Evolutionary conservation across 2,113 vertebrate genomes (phyloP).

Genomic region (Amphiprion ocellaris): DNA sequence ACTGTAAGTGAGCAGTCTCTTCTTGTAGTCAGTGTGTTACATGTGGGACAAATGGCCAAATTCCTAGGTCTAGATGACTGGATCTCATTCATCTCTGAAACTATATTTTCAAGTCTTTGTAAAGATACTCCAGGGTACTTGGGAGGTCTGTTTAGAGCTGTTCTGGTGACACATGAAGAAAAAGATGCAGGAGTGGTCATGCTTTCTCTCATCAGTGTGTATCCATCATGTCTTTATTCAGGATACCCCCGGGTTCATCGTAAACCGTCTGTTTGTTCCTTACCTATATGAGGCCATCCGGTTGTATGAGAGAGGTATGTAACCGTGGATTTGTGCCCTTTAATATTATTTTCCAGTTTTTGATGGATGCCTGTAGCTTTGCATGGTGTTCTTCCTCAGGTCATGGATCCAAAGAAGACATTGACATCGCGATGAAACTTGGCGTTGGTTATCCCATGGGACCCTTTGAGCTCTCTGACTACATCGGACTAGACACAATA

Average conservation of each 20-base stretch:
- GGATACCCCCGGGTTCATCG: constrained; percentile 97
- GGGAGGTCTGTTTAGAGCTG: no score
- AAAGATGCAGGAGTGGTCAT: neutral
- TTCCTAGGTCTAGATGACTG: no score
- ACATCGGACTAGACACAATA: constrained; percentile 93
- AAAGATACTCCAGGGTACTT: no score
- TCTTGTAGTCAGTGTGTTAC: no score
- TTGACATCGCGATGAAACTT: constrained; percentile 96
- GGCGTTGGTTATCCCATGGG: constrained; percentile 98
- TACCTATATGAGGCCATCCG: constrained; percentile 93
- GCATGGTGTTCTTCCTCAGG: constrained; percentile 78
- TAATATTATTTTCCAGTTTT: neutral
- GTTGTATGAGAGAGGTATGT: constrained; percentile 91
- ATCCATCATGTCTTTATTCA: constrained; percentile 58
- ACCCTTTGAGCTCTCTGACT: constrained; percentile 96
- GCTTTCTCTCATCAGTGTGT: constrained; percentile 1
- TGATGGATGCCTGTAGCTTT: neutral
- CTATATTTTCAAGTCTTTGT: no score
- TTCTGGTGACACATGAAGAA: no score
- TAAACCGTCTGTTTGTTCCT: constrained; percentile 95
- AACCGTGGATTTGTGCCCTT: neutral
- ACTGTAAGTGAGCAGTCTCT: no score
- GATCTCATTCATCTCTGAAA: no score
- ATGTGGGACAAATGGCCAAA: no score
- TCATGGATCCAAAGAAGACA: constrained; percentile 97